Base-by-base conservation (phyloP, 2,888 invertebrate genomes). In the Tortrix viridana region DNA sequence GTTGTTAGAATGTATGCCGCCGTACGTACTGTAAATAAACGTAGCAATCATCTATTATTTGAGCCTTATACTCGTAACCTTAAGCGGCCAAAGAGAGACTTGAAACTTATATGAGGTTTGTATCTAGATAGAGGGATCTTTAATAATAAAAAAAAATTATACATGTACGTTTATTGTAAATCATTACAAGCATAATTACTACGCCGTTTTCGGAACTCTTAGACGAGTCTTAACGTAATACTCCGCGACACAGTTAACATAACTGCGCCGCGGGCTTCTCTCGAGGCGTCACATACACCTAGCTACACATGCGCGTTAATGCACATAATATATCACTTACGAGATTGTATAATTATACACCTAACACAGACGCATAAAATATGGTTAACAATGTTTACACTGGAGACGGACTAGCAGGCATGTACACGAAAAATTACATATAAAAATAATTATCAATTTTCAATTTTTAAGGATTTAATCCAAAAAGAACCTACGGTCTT, bases 191-290 rank as follows among this genome's bases (percentile, higher is more conserved):
- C 58, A 48, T 53, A 37, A 6, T n/a, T 44, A 20, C 57, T 57
- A 57, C 22, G 22, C 18, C 44, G 43, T 54, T 16, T 58, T 23
- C 41, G 18, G 56, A 63, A 18, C 32, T 47, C 38, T 16, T 32
- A 5, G 41, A 41, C 16, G 57, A 58, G 62, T 58, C 63, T 54
- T 58, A 58, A 41, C 37, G 50, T 56, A 63, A 58, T 66, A 78
- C 80, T 71, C 69, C 71, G 79, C 76, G 77, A 67, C 76, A 74
- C 82, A 86, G 86, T 88, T 86, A 86, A 88, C 83, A 86, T 87
- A 88, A 86, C 86, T 82, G 77, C 69, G 74, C 66, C 81, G 76
- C 23, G 38, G 3, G 12, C 69, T 71, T 73, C 69, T 77, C 75
- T 81, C 79, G 82, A 85, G 86, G 84, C 83, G 85, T 82, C 18